A percentile compares a stretch with the other conserved stretches of the same genome.
phyloP scores from a whole-genome alignment of 2,113 vertebrate genomes.

The Hydrochoerus hydrochaeris region DNA sequence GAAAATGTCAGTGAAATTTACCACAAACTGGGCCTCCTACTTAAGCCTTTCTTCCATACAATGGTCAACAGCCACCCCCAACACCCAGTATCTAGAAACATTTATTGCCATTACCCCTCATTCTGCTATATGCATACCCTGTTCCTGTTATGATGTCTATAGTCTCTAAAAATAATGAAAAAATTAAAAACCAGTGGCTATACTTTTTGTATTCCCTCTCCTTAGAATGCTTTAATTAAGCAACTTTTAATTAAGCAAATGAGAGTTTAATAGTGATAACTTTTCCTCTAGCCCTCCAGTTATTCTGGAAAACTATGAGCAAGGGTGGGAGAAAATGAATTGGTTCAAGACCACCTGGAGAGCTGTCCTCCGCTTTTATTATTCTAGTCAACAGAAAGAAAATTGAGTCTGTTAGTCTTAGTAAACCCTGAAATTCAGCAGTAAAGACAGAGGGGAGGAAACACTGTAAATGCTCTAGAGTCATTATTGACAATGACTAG shows the following conservation, averaged over 20 bases:
- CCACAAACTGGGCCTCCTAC: neutral
- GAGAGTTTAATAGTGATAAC: neutral
- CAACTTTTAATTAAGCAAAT: neutral
- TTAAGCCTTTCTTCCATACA: neutral
- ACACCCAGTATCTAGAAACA: neutral
- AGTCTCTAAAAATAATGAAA: constrained; percentile 13
- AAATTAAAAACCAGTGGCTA: neutral
- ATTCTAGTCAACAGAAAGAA: neutral
- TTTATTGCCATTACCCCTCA: neutral
- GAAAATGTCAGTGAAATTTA: neutral
- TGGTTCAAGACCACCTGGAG: neutral
- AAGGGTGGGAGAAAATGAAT: neutral
- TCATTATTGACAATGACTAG: neutral
- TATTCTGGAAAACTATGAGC: neutral
- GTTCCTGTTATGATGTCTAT: neutral
- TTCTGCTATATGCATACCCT: neutral
- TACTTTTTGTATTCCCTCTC: neutral
- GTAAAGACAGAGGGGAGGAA: neutral
- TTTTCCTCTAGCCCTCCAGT: neutral
- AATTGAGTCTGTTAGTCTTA: neutral
- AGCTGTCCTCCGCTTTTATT: neutral
- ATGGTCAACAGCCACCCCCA: neutral
- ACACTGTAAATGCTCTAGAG: neutral
- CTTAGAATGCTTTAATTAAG: neutral
- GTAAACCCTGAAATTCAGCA: neutral